Evolutionary conservation across 2,113 vertebrate genomes (phyloP).

Genomic region (Oryzias celebensis): DNA sequence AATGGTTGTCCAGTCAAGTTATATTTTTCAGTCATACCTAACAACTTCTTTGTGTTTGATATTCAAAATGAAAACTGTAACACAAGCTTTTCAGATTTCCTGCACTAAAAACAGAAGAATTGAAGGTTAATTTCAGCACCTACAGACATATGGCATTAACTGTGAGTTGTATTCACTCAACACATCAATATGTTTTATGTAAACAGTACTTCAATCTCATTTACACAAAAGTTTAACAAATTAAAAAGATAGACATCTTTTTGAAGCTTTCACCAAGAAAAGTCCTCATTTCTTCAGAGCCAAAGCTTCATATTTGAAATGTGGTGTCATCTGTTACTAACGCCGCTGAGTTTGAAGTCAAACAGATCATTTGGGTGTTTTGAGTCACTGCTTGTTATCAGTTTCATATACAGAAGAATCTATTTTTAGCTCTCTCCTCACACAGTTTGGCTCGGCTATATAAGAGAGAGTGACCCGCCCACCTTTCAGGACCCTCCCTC

Average conservation of each 20-base stretch:
- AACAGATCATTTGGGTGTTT: conserved; percentile 10
- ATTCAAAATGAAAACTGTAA: too few species aligned
- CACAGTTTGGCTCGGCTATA: conserved; percentile 60
- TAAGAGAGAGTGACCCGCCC: conserved; percentile 70
- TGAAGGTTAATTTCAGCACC: not conserved
- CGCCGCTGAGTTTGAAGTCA: not conserved
- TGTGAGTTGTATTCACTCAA: too few species aligned
- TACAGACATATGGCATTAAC: not conserved
- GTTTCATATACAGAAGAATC: conserved; percentile 27
- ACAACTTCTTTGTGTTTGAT: too few species aligned
- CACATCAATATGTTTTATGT: too few species aligned
- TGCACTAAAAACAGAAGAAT: not conserved
- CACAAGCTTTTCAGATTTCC: not conserved
- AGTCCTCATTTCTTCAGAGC: not conserved
- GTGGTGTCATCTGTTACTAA: not conserved
- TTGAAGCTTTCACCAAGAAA: not conserved
- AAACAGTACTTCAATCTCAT: too few species aligned
- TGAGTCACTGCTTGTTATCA: conserved; percentile 29
- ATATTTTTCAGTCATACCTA: too few species aligned
- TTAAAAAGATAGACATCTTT: not conserved
- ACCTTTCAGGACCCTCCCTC: conserved; percentile 63
- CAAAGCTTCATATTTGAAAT: not conserved
- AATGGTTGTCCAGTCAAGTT: too few species aligned
- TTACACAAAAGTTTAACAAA: too few species aligned
- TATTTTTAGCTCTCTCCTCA: conserved; percentile 71